Evolutionary conservation across 2,888 invertebrate genomes (phyloP).

Genomic region (Agrochola litura): DNA sequence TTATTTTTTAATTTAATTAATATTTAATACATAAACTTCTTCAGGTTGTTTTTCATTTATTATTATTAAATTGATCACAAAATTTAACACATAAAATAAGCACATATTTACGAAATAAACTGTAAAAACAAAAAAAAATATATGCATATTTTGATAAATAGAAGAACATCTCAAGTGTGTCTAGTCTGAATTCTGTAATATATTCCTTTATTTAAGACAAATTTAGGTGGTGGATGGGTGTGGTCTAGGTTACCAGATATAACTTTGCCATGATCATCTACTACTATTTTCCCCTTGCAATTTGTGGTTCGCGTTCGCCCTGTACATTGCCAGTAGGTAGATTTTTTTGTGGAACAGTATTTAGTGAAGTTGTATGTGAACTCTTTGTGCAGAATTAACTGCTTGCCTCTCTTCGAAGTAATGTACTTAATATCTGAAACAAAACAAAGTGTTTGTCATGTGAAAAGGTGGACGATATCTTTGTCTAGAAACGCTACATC

Average conservation of each 20-base stretch:
- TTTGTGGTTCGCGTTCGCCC: background rate
- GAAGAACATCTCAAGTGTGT: background rate
- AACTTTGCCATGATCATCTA: background rate
- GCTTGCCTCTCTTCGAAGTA: constrained; percentile 19
- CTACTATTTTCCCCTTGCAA: constrained; percentile 13
- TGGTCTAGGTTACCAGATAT: constrained; percentile 3
- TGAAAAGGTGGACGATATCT: background rate
- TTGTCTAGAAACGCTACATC: background rate
- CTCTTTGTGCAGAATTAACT: constrained; percentile 12
- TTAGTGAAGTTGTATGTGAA: constrained; percentile 26
- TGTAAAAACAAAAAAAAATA: background rate
- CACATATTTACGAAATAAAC: background rate
- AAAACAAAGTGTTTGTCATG: background rate
- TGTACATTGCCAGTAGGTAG: constrained; percentile 25
- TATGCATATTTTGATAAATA: background rate
- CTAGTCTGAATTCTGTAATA: background rate
- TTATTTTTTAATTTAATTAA: background rate
- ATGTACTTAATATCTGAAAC: constrained; percentile 22
- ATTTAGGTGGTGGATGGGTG: constrained; percentile 14
- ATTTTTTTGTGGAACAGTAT: background rate
- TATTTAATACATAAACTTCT: background rate
- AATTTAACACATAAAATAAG: background rate
- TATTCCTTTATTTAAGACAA: background rate
- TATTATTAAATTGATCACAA: background rate
- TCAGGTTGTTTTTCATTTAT: background rate